These are phyloP conservation scores for Oscheius myriophilus DNA, from an alignment of 2,888 invertebrate species.

Conservation along the genomic window DNA sequence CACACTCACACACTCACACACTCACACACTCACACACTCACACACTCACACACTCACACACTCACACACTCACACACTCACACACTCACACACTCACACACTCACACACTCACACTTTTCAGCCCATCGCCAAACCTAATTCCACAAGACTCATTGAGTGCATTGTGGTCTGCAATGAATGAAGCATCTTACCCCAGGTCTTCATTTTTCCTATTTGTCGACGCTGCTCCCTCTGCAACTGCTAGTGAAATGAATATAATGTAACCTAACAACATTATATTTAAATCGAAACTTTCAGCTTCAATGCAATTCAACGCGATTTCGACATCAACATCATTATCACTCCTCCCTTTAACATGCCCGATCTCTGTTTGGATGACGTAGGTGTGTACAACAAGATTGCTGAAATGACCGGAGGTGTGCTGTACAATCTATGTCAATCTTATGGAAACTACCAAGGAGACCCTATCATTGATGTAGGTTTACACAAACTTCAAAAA, in stretches of 20 bases:
- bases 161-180: constrained; percentile 36
- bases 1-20: no score
- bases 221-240: constrained; percentile 28
- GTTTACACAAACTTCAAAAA: background rate
- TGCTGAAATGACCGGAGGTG: constrained; percentile 40
- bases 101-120: no score
- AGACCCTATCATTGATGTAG: constrained; percentile 42
- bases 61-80: no score
- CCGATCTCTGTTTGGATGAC: constrained; percentile 25
- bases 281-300: background rate
- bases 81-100: no score
- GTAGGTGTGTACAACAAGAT: constrained; percentile 33
- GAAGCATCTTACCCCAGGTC: constrained; percentile 40
- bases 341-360: constrained; percentile 38
- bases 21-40: no score
- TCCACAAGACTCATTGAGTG: constrained; percentile 36
- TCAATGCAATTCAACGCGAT: constrained; percentile 31
- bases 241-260: constrained; percentile 31
- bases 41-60: no score
- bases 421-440: constrained; percentile 42
- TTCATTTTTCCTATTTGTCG: constrained; percentile 46
- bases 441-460: constrained; percentile 15
- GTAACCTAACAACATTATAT: constrained; percentile 19
- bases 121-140: no score
- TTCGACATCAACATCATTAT: constrained; percentile 42